phyloP scores from a whole-genome alignment of 2,113 vertebrate species.

The Suncus etruscus region DNA sequence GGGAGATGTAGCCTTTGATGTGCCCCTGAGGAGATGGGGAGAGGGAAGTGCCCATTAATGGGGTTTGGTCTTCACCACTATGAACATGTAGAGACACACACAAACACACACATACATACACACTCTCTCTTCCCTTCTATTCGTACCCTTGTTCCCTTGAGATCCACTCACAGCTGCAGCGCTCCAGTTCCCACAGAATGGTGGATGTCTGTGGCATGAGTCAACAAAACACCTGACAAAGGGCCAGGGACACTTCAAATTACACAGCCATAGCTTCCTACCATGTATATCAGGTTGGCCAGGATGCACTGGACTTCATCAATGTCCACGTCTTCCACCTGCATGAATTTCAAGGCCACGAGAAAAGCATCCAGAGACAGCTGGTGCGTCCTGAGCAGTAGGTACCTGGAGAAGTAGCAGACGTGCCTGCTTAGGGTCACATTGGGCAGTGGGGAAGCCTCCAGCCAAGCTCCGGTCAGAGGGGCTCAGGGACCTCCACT shows the following conservation, averaged over 20 bases:
- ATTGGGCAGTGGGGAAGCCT: no score
- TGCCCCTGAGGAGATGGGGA: constrained; percentile 90
- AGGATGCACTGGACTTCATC: constrained; percentile 98
- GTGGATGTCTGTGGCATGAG: no score
- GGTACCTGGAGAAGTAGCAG: constrained; percentile 88
- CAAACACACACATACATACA: no score
- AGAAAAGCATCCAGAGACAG: constrained; percentile 96
- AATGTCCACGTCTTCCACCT: constrained; percentile 95
- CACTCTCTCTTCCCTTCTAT: no score
- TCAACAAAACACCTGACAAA: no score
- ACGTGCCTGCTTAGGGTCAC: not conserved
- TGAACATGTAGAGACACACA: no score
- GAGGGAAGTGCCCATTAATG: no score
- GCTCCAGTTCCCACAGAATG: no score
- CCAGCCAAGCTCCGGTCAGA: not conserved
- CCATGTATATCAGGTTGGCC: constrained; percentile 98
- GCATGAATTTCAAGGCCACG: constrained; percentile 95
- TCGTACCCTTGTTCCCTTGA: no score
- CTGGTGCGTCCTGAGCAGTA: constrained; percentile 95
- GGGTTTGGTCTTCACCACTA: no score
- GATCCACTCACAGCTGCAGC: no score
- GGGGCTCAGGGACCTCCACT: not conserved
- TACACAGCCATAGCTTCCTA: constrained; percentile 74
- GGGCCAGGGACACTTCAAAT: no score
- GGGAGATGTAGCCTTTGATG: constrained; percentile 99